phyloP scores from a whole-genome alignment of 1,140 invertebrate species.

The Zaprionus taronus region DNA sequence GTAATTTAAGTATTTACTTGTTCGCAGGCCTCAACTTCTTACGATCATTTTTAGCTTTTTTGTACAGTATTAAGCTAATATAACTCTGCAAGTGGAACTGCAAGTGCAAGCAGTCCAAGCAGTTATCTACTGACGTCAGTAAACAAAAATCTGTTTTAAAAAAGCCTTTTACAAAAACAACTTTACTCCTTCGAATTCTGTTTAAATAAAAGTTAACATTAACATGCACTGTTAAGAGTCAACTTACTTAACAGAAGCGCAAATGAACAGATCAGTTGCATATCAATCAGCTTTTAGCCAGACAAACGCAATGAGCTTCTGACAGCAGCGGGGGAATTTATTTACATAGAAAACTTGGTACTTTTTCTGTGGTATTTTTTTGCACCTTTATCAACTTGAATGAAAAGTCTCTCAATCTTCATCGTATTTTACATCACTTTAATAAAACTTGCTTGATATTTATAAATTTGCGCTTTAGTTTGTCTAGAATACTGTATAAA shows the following conservation, averaged over 20 bases:
- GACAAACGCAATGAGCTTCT: slow-evolving; percentile 20
- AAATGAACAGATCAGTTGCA: not conserved
- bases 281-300: slow-evolving; percentile 11
- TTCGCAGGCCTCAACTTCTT: not conserved
- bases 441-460: slow-evolving; percentile 32
- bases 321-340: not conserved
- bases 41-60: not conserved
- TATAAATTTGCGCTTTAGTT: slow-evolving; percentile 52
- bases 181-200: no score
- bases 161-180: no score
- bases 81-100: no score
- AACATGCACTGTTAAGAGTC: not conserved
- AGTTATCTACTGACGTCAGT: no score
- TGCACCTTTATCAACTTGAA: not conserved
- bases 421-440: slow-evolving; percentile 53
- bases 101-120: no score
- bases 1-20: not conserved
- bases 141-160: no score
- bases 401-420: not conserved
- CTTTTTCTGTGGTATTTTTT: not conserved
- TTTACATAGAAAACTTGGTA: slow-evolving; percentile 16
- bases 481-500: slow-evolving; percentile 76
- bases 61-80: no score
- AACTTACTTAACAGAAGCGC: not conserved
- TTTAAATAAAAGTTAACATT: not conserved